Conservation (phyloP, 2,888 invertebrate species). For the Eudemis profundana region DNA sequence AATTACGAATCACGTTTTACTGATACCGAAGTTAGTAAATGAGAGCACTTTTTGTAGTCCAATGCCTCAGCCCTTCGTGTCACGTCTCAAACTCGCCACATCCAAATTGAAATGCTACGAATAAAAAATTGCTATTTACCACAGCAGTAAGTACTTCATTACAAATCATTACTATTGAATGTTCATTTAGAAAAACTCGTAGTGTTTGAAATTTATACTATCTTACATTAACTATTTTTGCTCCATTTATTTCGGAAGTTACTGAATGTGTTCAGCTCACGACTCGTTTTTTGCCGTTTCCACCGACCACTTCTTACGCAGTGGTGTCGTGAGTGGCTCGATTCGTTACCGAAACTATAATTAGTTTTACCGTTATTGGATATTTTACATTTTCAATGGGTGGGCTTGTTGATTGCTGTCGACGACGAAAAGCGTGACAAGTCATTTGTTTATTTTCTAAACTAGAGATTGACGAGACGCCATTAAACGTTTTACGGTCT, state of each 20-base stretch:
- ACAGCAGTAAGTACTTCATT: conserved; percentile 47
- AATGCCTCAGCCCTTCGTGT: conserved; percentile 53
- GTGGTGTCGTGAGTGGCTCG: conserved; percentile 73
- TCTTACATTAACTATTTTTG: conserved; percentile 60
- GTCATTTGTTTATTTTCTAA: conserved; percentile 66
- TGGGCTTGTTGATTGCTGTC: conserved; percentile 61
- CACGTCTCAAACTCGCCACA: conserved; percentile 68
- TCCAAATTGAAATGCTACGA: conserved; percentile 61
- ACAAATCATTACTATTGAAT: conserved; percentile 41
- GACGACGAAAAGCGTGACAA: conserved; percentile 67
- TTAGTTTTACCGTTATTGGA: conserved; percentile 78
- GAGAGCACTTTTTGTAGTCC: conserved; percentile 75
- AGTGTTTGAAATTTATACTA: conserved; percentile 52
- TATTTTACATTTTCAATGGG: conserved; percentile 73
- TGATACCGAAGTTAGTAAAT: conserved; percentile 76
- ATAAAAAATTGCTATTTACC: conserved; percentile 17
- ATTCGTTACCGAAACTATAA: conserved; percentile 78
- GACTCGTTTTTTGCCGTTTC: conserved; percentile 74
- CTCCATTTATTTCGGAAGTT: conserved; percentile 60
- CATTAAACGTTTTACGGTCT: conserved; percentile 42
- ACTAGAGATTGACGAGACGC: conserved; percentile 43
- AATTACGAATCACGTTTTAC: conserved; percentile 82
- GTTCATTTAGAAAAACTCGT: conserved; percentile 39
- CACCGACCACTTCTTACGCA: conserved; percentile 62
- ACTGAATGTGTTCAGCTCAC: conserved; percentile 72